These are phyloP conservation scores for Saccopteryx leptura DNA, from an alignment of 2,113 vertebrate species.

Conservation along the genomic window DNA sequence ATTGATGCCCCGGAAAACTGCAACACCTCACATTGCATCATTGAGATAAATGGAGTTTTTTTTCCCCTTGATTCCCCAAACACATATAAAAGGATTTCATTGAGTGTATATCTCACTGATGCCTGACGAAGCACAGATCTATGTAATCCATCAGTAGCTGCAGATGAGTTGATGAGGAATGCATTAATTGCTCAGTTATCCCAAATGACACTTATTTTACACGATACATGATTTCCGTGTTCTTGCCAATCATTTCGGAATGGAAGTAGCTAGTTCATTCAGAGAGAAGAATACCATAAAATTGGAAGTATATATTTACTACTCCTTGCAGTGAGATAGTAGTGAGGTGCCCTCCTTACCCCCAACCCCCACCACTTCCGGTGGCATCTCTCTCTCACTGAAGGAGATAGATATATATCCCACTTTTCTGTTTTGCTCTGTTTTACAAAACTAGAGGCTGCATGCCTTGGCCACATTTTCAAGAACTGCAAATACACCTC, in stretches of 20 bases:
- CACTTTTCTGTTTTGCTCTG: neutral
- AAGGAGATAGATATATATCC: neutral
- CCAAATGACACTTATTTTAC: conserved; percentile 57
- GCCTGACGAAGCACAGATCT: conserved; percentile 27
- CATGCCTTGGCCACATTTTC: neutral
- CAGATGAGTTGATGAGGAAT: conserved; percentile 44
- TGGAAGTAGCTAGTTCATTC: conserved; percentile 29
- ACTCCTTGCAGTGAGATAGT: neutral
- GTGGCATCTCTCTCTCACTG: neutral
- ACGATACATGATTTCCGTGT: conserved; percentile 13
- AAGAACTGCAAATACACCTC: neutral
- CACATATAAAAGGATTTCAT: conserved; percentile 27
- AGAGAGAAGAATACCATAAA: conserved; percentile 28
- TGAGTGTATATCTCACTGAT: neutral
- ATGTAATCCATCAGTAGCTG: neutral
- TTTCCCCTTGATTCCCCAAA: neutral
- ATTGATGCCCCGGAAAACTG: conserved; percentile 49
- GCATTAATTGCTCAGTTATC: conserved; percentile 63
- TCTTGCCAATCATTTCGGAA: conserved; percentile 33
- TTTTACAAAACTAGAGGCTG: neutral
- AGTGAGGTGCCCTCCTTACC: neutral
- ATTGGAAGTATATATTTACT: conserved; percentile 36
- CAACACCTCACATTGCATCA: conserved; percentile 9
- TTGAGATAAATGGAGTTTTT: conserved; percentile 25
- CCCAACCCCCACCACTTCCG: neutral